Evolutionary conservation across 2,888 invertebrate genomes (phyloP), one percentile per base, ranked within the genome.

Genomic region (Drosophila nigritarsus): DNA sequence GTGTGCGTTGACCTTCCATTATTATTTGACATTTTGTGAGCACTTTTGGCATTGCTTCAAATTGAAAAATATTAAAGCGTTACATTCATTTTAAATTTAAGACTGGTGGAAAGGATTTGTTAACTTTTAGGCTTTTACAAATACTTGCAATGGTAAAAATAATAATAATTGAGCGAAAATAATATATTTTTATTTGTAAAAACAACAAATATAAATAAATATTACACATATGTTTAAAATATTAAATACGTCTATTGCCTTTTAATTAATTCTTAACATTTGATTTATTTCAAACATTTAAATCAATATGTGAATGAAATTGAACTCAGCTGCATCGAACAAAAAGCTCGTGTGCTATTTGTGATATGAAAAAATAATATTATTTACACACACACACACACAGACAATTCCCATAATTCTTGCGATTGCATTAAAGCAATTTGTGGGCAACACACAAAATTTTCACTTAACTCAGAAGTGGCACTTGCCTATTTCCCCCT

Each of bases 11-110:
- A 82, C 78, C 81, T 83, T 81, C 54, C 69, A 83, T 78, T 78
- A 74, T 76, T 81, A 74, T 82, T 75, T 80, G 83, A 80, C 77
- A 76, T 83, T 80, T 80, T 64, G 63, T 62, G 71, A 61, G 63
- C 60, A 61, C 48, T 62, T 73, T 58, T 29, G 36, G 56, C 38
- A 32, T 30, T 29, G 42, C 58, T 34, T 51, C 58, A 73, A 77
- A 66, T 71, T 71, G 64, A 69, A 75, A 29, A 54, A 38, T 51
- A 67, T 71, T 74, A 67, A 67, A 69, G 78, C 56, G 24, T 67
- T 60, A 32, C 48, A 42, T 34, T 36, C 36, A 29, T 34, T 55
- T 11, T 1, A 45, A 53, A 70, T 69, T 65, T 58, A 65, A 60
- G 60, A 32, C 48, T 36, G 40, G 13, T 29, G 11, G 38, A 30